These are phyloP conservation scores for Branchipolynoe longqiensis DNA, from an alignment of 2,888 invertebrate genomes.

Conservation along the genomic window DNA sequence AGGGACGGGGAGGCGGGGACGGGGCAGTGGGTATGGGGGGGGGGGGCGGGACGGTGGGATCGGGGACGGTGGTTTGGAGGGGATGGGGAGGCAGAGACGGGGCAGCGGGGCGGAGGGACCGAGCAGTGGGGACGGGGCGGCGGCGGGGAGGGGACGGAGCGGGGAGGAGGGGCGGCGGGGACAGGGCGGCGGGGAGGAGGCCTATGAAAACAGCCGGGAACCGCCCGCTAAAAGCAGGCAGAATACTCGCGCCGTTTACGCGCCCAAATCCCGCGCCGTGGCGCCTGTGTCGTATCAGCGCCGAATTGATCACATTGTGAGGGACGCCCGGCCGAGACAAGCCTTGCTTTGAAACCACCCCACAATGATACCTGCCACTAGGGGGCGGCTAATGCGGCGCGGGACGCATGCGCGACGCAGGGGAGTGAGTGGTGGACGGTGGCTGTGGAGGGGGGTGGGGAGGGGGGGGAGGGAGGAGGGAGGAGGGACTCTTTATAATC, in stretches of 20 bases:
- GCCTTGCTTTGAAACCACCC: background rate
- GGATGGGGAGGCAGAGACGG: too few species aligned
- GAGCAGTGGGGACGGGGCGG: too few species aligned
- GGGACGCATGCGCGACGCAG: background rate
- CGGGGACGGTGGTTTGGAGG: too few species aligned
- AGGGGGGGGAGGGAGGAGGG: background rate
- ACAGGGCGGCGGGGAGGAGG: too few species aligned
- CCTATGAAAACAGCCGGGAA: slow-evolving; percentile 33
- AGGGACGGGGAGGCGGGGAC: too few species aligned
- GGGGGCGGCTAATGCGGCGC: slow-evolving; percentile 24
- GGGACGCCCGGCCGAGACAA: slow-evolving; percentile 30
- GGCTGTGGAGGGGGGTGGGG: background rate
- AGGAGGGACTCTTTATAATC: slow-evolving; percentile 1
- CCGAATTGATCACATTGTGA: background rate
- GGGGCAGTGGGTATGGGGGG: too few species aligned
- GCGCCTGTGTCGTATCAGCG: background rate
- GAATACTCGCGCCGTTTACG: slow-evolving; percentile 34
- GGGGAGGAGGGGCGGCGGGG: too few species aligned
- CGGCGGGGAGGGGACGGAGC: too few species aligned
- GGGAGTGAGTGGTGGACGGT: background rate
- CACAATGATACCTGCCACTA: slow-evolving; percentile 46
- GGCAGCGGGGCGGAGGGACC: too few species aligned
- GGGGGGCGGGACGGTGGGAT: too few species aligned
- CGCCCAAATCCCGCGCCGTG: slow-evolving; percentile 34
- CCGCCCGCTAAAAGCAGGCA: slow-evolving; percentile 45